Evolutionary conservation across 2,888 invertebrate genomes (phyloP).

Genomic region (Zygaena filipendulae): DNA sequence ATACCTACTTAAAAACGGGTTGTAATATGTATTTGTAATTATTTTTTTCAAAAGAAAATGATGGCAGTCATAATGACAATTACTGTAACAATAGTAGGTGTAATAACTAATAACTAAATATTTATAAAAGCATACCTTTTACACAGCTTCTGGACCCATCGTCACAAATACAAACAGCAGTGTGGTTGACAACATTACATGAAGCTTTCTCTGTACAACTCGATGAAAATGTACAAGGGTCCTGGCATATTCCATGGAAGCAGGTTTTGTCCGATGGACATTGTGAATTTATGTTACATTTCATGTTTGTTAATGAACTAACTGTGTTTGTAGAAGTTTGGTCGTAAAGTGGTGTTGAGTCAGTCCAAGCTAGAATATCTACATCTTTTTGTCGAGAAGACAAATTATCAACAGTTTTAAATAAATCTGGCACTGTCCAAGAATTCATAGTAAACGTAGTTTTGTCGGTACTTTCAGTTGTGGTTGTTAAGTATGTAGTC

Average conservation of each 20-base stretch:
- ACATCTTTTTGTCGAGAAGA: constrained; percentile 52
- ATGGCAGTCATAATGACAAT: background rate
- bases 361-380: constrained; percentile 58
- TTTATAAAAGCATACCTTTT: constrained; percentile 66
- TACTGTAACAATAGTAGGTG: constrained; percentile 10
- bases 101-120: constrained; percentile 5
- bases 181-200: constrained; percentile 72
- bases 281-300: constrained; percentile 72
- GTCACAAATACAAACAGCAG: constrained; percentile 72
- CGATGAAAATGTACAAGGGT: constrained; percentile 64
- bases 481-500: too few species aligned
- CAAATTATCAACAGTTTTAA: constrained; percentile 47
- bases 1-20: too few species aligned
- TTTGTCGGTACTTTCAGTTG: too few species aligned
- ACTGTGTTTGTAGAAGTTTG: constrained; percentile 20
- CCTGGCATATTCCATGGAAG: constrained; percentile 71
- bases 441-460: too few species aligned
- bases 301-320: constrained; percentile 33
- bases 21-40: too few species aligned
- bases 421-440: too few species aligned
- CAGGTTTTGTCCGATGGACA: constrained; percentile 74
- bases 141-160: constrained; percentile 69
- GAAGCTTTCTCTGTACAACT: constrained; percentile 70
- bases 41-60: constrained; percentile 31
- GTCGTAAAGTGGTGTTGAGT: constrained; percentile 27